Percentiles rank a stretch among this genome's conserved stretches.
Conservation (phyloP, 2,113 vertebrate species). For the Chelonoidis abingdonii region DNA sequence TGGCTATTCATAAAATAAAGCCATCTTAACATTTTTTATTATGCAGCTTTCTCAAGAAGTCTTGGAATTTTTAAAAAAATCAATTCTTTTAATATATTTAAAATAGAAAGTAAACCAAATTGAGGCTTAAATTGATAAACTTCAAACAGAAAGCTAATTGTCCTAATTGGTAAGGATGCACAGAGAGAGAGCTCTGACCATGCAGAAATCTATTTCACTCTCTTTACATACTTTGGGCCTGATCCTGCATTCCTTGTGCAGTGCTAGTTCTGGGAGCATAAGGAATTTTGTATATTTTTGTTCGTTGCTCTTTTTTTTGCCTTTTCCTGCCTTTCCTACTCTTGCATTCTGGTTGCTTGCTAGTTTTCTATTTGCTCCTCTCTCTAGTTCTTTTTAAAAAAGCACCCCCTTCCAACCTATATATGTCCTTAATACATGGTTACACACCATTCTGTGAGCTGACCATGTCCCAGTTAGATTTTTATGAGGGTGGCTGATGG, state of each 20-base stretch:
- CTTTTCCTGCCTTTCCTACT: background rate
- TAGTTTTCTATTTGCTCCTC: background rate
- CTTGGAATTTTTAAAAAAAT: constrained; percentile 40
- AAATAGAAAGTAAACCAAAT: constrained; percentile 27
- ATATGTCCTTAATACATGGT: background rate
- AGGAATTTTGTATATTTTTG: background rate
- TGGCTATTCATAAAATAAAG: constrained; percentile 75
- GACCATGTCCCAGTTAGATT: background rate
- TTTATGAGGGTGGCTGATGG: background rate
- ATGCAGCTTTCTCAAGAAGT: constrained; percentile 17
- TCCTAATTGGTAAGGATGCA: background rate
- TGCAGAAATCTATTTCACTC: background rate
- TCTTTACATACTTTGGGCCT: background rate
- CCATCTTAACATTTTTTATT: constrained; percentile 69
- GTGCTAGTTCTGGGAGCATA: background rate
- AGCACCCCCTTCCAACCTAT: background rate
- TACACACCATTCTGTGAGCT: background rate
- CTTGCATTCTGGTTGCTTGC: background rate
- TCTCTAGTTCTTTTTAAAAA: background rate
- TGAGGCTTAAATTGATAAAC: background rate
- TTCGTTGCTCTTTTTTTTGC: background rate
- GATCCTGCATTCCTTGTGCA: background rate
- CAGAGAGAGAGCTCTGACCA: accelerated
- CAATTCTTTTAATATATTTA: constrained; percentile 30
- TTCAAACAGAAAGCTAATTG: background rate